phyloP scores from a whole-genome alignment of 1,140 invertebrate genomes.

The Drosophila burlai region DNA sequence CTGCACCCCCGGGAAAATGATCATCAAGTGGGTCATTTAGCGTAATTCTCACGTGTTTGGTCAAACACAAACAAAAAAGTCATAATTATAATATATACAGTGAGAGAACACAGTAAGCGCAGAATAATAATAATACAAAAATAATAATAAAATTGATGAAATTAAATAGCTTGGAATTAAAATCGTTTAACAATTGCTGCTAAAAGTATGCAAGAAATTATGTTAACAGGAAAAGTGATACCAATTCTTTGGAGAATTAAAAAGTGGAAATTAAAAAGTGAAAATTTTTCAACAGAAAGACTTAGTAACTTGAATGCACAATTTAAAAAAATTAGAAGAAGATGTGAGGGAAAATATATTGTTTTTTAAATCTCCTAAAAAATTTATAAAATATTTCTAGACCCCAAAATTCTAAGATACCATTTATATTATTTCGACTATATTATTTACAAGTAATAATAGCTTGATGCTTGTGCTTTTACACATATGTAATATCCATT shows the following conservation, averaged over 20 bases:
- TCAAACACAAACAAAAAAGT: conserved; percentile 49
- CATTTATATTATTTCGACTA: too few species aligned
- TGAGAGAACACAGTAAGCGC: not conserved
- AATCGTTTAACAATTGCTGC: not conserved
- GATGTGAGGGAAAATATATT: not conserved
- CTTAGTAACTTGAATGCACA: too few species aligned
- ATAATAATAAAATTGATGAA: not conserved
- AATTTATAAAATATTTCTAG: not conserved
- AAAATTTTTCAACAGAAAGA: not conserved
- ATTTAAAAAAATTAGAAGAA: not conserved
- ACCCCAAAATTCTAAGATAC: not conserved
- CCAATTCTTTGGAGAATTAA: not conserved
- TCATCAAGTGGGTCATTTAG: conserved; percentile 38
- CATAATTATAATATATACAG: conserved; percentile 8
- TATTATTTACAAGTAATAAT: not conserved
- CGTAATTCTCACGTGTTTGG: conserved; percentile 44
- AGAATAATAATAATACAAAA: too few species aligned
- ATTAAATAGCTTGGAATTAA: not conserved
- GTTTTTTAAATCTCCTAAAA: not conserved
- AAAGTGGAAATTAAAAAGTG: not conserved
- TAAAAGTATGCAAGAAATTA: not conserved
- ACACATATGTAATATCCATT: not conserved
- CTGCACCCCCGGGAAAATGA: conserved; percentile 38
- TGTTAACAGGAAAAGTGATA: not conserved
- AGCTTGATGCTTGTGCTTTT: not conserved